Percentiles rank a stretch among this genome's conserved stretches.
Evolutionary conservation across 2,797 vertebrate genomes (phyloP).

Genomic region (Aulostomus chinensis): DNA sequence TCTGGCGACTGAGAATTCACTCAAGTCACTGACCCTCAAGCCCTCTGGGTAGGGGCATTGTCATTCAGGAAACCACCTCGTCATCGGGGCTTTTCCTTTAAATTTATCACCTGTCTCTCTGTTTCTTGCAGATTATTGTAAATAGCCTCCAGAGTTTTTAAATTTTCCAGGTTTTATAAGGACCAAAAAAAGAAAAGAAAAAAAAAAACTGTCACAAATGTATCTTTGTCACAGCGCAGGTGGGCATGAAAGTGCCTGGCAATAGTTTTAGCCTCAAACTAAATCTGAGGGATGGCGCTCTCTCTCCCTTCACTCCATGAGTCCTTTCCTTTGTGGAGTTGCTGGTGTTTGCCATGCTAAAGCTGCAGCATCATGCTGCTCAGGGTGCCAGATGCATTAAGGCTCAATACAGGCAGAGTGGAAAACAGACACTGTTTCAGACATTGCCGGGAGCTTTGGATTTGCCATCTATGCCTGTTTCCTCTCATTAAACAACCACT

Average conservation of each 20-base stretch:
- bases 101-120: no score
- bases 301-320: slow-evolving; percentile 29
- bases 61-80: no score
- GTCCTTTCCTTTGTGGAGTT: slow-evolving; percentile 51
- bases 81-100: no score
- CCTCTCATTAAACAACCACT: slow-evolving; percentile 64
- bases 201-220: slow-evolving; percentile 12
- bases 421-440: slow-evolving; percentile 73
- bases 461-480: slow-evolving; percentile 66
- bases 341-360: slow-evolving; percentile 61
- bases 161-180: no score
- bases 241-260: slow-evolving; percentile 32
- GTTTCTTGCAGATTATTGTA: no score
- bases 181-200: background rate
- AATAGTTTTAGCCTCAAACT: slow-evolving; percentile 20
- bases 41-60: no score
- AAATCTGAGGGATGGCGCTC: slow-evolving; percentile 10
- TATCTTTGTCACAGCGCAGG: slow-evolving; percentile 33
- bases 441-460: slow-evolving; percentile 58
- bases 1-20: no score
- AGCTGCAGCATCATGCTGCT: slow-evolving; percentile 66
- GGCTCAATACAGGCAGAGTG: slow-evolving; percentile 47
- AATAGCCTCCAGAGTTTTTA: no score
- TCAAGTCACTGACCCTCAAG: no score
- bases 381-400: slow-evolving; percentile 71